A percentile compares a stretch with the other conserved stretches of the same genome.
Evolutionary conservation across 2,113 vertebrate species (phyloP).

Genomic region (Oncorhynchus keta): DNA sequence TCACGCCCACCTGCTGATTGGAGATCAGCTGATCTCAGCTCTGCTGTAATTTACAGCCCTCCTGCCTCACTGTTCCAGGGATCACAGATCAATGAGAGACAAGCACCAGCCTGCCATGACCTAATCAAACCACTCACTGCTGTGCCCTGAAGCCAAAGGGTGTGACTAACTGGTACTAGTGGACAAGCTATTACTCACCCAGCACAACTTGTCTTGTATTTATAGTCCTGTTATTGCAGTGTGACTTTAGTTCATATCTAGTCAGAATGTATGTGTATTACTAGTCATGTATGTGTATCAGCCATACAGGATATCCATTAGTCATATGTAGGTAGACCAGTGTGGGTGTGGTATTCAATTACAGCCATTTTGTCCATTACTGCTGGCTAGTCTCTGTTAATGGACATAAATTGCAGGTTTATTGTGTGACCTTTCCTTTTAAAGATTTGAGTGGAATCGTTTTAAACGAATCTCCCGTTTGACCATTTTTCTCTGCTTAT

Average conservation of each 20-base stretch:
- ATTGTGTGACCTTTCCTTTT: slow-evolving; percentile 17
- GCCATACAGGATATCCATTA: not conserved
- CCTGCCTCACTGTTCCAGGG: not conserved
- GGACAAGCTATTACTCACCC: too few species aligned
- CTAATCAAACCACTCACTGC: not conserved
- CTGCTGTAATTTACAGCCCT: not conserved
- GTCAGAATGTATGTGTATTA: too few species aligned
- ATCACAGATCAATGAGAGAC: slow-evolving; percentile 11
- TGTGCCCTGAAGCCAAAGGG: not conserved
- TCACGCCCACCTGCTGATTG: slow-evolving; percentile 34
- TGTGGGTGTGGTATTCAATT: slow-evolving; percentile 9
- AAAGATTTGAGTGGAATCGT: slow-evolving; percentile 26
- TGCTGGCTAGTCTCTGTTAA: slow-evolving; percentile 27
- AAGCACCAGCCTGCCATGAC: slow-evolving; percentile 7
- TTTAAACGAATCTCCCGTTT: slow-evolving; percentile 40
- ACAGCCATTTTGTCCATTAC: slow-evolving; percentile 3
- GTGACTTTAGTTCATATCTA: too few species aligned
- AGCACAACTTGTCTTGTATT: not conserved
- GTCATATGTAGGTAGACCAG: not conserved
- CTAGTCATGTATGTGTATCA: not conserved
- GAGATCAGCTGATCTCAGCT: slow-evolving; percentile 20
- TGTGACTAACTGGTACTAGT: not conserved
- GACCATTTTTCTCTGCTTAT: slow-evolving; percentile 21
- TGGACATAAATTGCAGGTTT: slow-evolving; percentile 21
- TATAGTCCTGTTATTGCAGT: not conserved